Evolutionary conservation across 2,888 invertebrate species (phyloP), one percentile per base, ranked within the genome.

Genomic region (Stegophylla sp.): DNA sequence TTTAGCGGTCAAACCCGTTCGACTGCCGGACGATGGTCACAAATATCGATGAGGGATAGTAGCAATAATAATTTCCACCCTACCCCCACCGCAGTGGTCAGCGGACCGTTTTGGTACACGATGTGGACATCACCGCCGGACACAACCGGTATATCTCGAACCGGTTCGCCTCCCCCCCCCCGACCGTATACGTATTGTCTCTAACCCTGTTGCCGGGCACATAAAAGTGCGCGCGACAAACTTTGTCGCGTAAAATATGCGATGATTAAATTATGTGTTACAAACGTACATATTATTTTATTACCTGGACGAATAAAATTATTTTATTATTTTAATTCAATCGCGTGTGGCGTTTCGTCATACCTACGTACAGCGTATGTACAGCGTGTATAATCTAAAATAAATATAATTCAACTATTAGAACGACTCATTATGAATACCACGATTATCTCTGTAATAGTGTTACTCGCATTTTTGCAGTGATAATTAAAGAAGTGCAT

Each of bases 11-110:
- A 79, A 79, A 79, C 79, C 79, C 79, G 79, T 79, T 79, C 79
- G 79, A 79, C 79, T 61, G 79, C 79, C 41, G 79, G 79, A 79
- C 79, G 79, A 61, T 41, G 79, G 79, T 79, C 79, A 79, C n/a
- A n/a, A n/a, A 56, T 79, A 79, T 79, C 79, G 79, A 79, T 51
- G 79, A 79, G 79, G 79, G 79, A 69, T 71, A 59, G 64, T 51
- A 75, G 61, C 67, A 56, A 59, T 59, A 75, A 73, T 76, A 56
- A 59, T 59, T 71, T 79, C 34, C 48, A 61, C 48, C n/a, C 69
- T 41, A 45, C 23, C 64, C 4, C 56, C 43, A 23, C 67, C 43
- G 28, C 45, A 17, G 17, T 45, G 69, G 77, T 77, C 71, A 71
- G 56, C 69, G 41, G 45, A 69, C 77, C 69, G 69, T 79, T 79